Evolutionary conservation across 2,797 vertebrate species (phyloP).

Genomic region (Microhierax caerulescens): DNA sequence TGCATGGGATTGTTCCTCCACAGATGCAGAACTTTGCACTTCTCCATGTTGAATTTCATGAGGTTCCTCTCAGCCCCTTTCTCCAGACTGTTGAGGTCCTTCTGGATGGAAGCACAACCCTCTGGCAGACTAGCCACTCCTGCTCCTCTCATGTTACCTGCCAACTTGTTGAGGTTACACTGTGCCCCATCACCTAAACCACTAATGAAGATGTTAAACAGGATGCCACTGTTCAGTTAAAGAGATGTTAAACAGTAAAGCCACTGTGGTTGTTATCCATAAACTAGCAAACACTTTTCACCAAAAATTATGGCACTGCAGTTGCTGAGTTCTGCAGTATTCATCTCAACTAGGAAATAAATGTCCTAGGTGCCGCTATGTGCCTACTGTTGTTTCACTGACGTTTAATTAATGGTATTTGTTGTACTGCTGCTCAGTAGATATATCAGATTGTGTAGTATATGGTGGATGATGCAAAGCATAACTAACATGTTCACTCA

Average conservation of each 20-base stretch:
- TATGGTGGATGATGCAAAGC: background rate
- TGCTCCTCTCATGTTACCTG: background rate
- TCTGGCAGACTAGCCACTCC: background rate
- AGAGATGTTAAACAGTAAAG: background rate
- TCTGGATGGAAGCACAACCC: background rate
- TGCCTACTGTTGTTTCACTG: background rate
- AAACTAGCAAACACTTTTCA: background rate
- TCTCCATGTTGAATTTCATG: background rate
- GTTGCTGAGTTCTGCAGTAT: background rate
- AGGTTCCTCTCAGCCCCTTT: background rate
- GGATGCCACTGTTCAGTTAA: background rate
- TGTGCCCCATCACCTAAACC: background rate
- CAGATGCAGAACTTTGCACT: background rate
- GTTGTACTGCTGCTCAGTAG: background rate
- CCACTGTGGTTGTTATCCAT: background rate
- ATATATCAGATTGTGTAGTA: background rate
- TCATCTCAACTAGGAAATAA: background rate
- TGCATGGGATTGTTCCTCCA: background rate
- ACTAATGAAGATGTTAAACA: background rate
- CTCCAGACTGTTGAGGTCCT: background rate
- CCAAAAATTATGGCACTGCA: background rate
- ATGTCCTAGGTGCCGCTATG: background rate
- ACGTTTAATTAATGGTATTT: background rate
- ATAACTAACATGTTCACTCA: background rate
- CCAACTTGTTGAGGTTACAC: background rate